These are phyloP conservation scores for Panopea generosa DNA, from an alignment of 2,888 invertebrate genomes.

Conservation along the genomic window DNA sequence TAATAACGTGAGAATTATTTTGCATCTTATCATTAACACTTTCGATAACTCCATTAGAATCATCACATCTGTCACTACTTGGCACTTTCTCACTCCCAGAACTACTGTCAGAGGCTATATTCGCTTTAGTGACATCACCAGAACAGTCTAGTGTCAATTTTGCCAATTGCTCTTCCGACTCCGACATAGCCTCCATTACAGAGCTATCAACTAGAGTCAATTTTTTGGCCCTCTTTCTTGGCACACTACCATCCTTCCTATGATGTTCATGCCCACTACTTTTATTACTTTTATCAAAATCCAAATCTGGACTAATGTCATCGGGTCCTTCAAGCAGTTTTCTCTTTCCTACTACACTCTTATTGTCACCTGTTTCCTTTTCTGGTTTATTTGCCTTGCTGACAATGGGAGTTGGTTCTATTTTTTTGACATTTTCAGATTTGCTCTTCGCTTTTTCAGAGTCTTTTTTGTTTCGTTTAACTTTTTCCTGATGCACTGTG, in stretches of 20 bases:
- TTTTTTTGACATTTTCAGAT: background rate
- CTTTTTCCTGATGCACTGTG: background rate
- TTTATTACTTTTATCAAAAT: constrained; percentile 22
- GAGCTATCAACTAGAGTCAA: constrained; percentile 36
- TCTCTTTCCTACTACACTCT: constrained; percentile 8
- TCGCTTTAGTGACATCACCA: constrained; percentile 15
- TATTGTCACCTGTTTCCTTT: constrained; percentile 10
- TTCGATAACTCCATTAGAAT: background rate
- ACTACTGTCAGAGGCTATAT: background rate
- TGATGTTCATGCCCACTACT: background rate
- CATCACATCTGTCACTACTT: background rate
- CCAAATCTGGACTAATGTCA: constrained; percentile 53
- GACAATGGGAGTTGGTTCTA: background rate
- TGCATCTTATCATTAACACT: no score
- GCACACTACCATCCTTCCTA: constrained; percentile 25
- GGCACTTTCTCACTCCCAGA: background rate
- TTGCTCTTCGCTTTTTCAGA: background rate
- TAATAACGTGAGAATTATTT: no score
- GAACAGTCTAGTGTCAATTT: constrained; percentile 49
- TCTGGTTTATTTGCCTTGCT: constrained; percentile 1
- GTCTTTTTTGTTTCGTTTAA: background rate
- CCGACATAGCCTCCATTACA: constrained; percentile 58
- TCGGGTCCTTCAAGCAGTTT: constrained; percentile 48
- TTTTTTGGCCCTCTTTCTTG: constrained; percentile 24
- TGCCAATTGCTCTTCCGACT: constrained; percentile 60